phyloP scores from a whole-genome alignment of 1,140 invertebrate species.

The Sarcophaga peregrina region DNA sequence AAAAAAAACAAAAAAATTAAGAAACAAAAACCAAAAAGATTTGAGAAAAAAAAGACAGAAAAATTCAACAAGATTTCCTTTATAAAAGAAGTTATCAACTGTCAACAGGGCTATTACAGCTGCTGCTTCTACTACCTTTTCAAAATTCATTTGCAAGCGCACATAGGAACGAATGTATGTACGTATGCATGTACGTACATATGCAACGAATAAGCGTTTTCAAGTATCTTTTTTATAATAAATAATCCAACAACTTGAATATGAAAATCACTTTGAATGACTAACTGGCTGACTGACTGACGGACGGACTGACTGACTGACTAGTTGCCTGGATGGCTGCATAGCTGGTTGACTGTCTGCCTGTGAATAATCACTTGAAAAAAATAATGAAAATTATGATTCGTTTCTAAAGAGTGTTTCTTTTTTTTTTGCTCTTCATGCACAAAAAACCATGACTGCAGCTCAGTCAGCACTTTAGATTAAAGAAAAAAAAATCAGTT shows the following conservation, averaged over 20 bases:
- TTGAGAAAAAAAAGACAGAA: too few species aligned
- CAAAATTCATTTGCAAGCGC: not conserved
- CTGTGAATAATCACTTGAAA: not conserved
- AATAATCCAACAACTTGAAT: slow-evolving; percentile 6
- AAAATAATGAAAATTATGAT: slow-evolving; percentile 16
- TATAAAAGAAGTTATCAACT: slow-evolving; percentile 16
- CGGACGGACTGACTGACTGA: not conserved
- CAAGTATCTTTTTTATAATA: not conserved
- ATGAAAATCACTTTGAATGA: slow-evolving; percentile 17
- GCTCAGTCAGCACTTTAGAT: slow-evolving; percentile 16
- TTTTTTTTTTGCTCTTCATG: not conserved
- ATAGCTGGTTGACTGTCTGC: not conserved
- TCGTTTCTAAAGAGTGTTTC: not conserved
- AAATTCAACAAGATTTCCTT: slow-evolving; percentile 15
- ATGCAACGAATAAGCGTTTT: too few species aligned
- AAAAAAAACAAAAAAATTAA: too few species aligned
- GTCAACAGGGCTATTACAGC: slow-evolving; percentile 1
- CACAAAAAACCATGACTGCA: not conserved
- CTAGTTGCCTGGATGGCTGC: not conserved
- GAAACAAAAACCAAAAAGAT: too few species aligned
- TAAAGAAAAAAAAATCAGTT: not conserved
- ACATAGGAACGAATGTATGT: too few species aligned
- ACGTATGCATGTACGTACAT: too few species aligned
- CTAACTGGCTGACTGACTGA: not conserved
- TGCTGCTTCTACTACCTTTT: not conserved